phyloP scores from a whole-genome alignment of 2,888 invertebrate genomes.

The Tenthredo distinguenda region DNA sequence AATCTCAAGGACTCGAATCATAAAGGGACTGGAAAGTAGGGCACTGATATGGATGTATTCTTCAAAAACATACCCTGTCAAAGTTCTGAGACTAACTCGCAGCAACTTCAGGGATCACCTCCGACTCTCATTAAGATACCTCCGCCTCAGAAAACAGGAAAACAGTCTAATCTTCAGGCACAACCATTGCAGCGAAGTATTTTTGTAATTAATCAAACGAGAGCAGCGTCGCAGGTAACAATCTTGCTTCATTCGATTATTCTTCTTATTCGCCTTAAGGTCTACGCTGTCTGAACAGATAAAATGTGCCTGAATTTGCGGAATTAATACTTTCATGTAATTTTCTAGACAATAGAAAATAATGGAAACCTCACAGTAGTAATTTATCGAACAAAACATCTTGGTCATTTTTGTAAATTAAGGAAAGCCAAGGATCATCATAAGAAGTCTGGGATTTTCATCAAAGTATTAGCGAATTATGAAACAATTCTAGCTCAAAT shows the following conservation, averaged over 20 bases:
- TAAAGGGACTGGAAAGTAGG: neutral
- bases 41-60: neutral
- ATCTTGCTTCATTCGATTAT: neutral
- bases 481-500: neutral
- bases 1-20: neutral
- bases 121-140: slow-evolving; percentile 71
- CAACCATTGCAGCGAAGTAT: slow-evolving; percentile 68
- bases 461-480: neutral
- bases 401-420: neutral
- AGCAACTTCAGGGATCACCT: slow-evolving; percentile 71
- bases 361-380: neutral
- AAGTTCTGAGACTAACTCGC: slow-evolving; percentile 58
- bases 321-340: neutral
- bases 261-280: neutral
- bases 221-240: slow-evolving; percentile 69
- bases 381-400: neutral
- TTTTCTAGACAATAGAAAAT: neutral
- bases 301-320: neutral
- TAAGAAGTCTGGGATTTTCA: neutral
- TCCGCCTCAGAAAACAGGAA: slow-evolving; percentile 74
- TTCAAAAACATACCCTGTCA: too few relatives aligned
- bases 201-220: slow-evolving; percentile 68
- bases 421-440: neutral
- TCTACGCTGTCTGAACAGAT: too few relatives aligned
- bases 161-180: slow-evolving; percentile 73